A percentile compares a stretch with the other conserved stretches of the same genome.
phyloP scores from a whole-genome alignment of 2,113 vertebrate species.

The Melanostigma gelatinosum region DNA sequence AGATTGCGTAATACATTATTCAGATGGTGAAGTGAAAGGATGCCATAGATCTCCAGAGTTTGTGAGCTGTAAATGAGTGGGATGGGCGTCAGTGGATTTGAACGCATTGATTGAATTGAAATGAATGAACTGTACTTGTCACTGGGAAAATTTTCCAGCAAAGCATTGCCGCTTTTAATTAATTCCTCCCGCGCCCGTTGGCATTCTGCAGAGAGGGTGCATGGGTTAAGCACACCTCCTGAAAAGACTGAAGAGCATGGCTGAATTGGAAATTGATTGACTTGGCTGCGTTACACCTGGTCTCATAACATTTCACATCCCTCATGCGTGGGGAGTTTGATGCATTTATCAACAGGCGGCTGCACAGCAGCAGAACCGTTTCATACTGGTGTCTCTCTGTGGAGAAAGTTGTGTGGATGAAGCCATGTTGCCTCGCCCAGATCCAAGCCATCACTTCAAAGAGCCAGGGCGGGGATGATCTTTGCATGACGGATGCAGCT shows the following conservation, averaged over 20 bases:
- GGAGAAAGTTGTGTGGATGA: constrained; percentile 61
- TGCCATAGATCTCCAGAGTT: constrained; percentile 59
- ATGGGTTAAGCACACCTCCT: constrained; percentile 55
- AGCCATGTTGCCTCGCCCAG: constrained; percentile 59
- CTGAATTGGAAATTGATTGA: constrained; percentile 78
- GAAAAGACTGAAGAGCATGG: constrained; percentile 58
- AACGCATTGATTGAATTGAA: constrained; percentile 58
- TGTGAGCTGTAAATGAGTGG: constrained; percentile 52
- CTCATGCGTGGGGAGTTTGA: constrained; percentile 45
- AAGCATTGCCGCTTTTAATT: constrained; percentile 50
- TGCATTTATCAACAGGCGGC: constrained; percentile 56
- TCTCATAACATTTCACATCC: constrained; percentile 63
- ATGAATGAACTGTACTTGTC: constrained; percentile 50
- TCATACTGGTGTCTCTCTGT: constrained; percentile 23
- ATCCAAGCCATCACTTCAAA: constrained; percentile 78
- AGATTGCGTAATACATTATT: constrained; percentile 71
- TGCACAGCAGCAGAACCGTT: constrained; percentile 31
- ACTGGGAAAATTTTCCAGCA: constrained; percentile 10
- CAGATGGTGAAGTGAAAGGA: constrained; percentile 46
- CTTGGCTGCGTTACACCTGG: constrained; percentile 70
- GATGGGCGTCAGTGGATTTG: constrained; percentile 40
- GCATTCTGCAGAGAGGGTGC: constrained; percentile 51
- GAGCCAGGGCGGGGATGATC: constrained; percentile 65
- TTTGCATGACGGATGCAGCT: constrained; percentile 79
- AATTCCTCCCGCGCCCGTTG: constrained; percentile 42